Evolutionary conservation across 2,113 vertebrate genomes (phyloP), one percentile per base, ranked within the genome.

Genomic region (Percopsis transmontana): DNA sequence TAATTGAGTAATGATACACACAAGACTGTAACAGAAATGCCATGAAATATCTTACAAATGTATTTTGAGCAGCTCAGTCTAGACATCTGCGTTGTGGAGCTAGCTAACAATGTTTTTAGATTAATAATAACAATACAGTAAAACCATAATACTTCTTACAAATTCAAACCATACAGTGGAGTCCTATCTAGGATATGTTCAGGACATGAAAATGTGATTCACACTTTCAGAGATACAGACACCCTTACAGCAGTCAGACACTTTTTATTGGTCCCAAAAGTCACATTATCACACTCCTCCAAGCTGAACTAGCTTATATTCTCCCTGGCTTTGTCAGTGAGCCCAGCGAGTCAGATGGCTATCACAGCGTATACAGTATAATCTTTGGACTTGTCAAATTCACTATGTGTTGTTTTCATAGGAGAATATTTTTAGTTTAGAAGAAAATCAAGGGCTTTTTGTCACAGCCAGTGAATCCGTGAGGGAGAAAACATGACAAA

Each of bases 221-320:
- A 83, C 74, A 61, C 81, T 79, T 62, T 75, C 61, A 86, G 83
- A 86, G 82, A 74, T 47, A 57, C 53, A 74, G 65, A 78, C 64
- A 66, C 39, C 71, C 63, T 73, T 53, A 54, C 72, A 82, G 80
- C 65, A 71, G 50, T 75, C 74, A 42, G 27, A 62, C 55, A 15
- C 51, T 47, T 79, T 90, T 90, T 86, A 91, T 74, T 39, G 44
- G 75, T 88, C 87, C 90, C 85, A 59, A 68, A 78, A 78, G 85
- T 72, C 73, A 59, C 54, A 74, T 87, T 79, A 85, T 75, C 71
- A 65, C 66, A 79, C 51, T 52, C 61, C 59, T 66, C 1, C 24
- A 62, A 68, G 21, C 56, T 68, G 66, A 74, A 80, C 54, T 65
- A 66, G 40, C 72, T 2, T 68, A 56, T 70, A 58, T 67, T 75